Conservation (phyloP, 2,113 vertebrate species). For the Seriola rivoliana region DNA sequence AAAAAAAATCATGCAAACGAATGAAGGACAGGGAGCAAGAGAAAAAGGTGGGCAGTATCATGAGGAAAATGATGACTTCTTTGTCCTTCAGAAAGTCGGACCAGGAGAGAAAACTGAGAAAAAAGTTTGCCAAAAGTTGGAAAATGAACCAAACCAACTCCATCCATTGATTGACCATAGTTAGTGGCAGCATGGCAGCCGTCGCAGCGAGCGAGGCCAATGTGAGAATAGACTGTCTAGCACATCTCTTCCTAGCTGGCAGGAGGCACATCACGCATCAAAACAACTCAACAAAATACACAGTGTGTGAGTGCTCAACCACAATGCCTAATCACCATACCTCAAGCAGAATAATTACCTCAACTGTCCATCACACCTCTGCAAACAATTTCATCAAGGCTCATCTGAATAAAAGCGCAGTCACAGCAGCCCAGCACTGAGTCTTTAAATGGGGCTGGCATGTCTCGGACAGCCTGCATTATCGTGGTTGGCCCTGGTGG, state of each 20-base stretch:
- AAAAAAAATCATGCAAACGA: background rate
- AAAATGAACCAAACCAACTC: slow-evolving; percentile 22
- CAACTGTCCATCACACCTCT: slow-evolving; percentile 62
- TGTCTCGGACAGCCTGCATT: slow-evolving; percentile 48
- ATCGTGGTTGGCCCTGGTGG: slow-evolving; percentile 28
- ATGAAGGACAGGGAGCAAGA: background rate
- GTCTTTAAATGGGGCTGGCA: slow-evolving; percentile 45
- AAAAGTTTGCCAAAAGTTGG: slow-evolving; percentile 20
- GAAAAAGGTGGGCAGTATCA: background rate
- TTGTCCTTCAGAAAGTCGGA: background rate
- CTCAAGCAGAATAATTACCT: slow-evolving; percentile 65
- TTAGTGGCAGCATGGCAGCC: slow-evolving; percentile 47
- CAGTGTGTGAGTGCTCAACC: slow-evolving; percentile 34
- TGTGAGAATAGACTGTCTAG: slow-evolving; percentile 42
- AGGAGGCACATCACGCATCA: slow-evolving; percentile 36
- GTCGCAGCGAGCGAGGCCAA: slow-evolving; percentile 24
- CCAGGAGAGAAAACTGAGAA: background rate
- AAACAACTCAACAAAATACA: slow-evolving; percentile 41
- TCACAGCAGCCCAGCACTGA: slow-evolving; percentile 16
- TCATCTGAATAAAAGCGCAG: slow-evolving; percentile 43
- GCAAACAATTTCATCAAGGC: slow-evolving; percentile 55
- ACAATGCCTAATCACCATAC: slow-evolving; percentile 58
- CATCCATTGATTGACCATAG: slow-evolving; percentile 45
- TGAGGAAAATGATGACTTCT: background rate
- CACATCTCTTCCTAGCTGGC: slow-evolving; percentile 40